Base-by-base conservation (phyloP, 2,888 invertebrate species). In the Agriotes lineatus region DNA sequence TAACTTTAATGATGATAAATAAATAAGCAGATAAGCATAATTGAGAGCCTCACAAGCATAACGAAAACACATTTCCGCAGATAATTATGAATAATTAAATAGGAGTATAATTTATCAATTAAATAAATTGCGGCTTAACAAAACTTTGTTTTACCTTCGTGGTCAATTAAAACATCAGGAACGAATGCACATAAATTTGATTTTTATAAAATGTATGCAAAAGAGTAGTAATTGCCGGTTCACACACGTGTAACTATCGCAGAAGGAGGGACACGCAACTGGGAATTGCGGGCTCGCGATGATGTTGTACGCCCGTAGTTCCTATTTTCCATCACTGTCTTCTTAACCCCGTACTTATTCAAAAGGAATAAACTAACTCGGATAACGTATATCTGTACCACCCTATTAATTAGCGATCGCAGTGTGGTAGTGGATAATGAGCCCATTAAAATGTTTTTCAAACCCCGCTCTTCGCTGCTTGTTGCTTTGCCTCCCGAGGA, bases 361-460 rank as follows among this genome's bases (percentile, higher is more conserved):
- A 12, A 33, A 25, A 50, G 30, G 50, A 25, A 50, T 20, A 50
- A 50, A 50, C 30, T 14, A 50, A 30, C 50, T n/a, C n/a, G 50
- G 30, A 50, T 50, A 30, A 50, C 50, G 50, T 50, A 33, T 50
- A 50, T 52, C 52, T 33, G 33, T 33, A 33, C 52, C 30, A 33
- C 33, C 33, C 33, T 33, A 52, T 57, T 57, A 57, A 57, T 57
- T 39, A 57, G 42, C 7, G 57, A 57, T 57, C 22, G 42, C 39
- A 42, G 39, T 14, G 57, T 57, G 39, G 39, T 42, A 39, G 42
- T 39, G 12, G 57, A 57, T 57, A 37, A 57, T 52, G 52, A 33
- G 52, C 33, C 52, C 52, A 52, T 52, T 52, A 52, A 52, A 33
- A 52, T 52, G 52, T 52, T 52, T 50, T 52, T 52, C 52, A 52